Evolutionary conservation across 2,113 vertebrate species (phyloP).

Genomic region (Microtus richardsoni): DNA sequence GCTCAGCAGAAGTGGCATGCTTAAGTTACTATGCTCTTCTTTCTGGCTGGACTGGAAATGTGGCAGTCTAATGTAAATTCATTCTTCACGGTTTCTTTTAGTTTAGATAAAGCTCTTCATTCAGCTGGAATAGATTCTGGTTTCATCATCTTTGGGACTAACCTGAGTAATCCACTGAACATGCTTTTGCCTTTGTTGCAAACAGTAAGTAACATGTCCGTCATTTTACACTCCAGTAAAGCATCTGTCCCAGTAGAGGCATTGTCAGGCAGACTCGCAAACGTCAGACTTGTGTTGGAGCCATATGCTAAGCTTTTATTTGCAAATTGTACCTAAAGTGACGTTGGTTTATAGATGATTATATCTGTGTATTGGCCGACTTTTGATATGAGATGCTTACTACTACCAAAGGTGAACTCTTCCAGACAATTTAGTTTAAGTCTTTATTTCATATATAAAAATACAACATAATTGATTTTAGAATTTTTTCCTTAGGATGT

Average conservation of each 20-base stretch:
- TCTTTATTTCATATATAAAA: slow-evolving; percentile 43
- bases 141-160: slow-evolving; percentile 97
- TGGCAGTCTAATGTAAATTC: slow-evolving; percentile 19
- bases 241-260: background rate
- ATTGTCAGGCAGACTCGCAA: slow-evolving; percentile 11
- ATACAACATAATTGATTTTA: slow-evolving; percentile 39
- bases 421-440: background rate
- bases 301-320: slow-evolving; percentile 12
- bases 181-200: slow-evolving; percentile 95
- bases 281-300: background rate
- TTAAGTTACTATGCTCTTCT: slow-evolving; percentile 25
- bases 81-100: slow-evolving; percentile 64
- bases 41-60: slow-evolving; percentile 41
- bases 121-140: slow-evolving; percentile 96
- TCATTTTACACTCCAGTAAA: background rate
- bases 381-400: background rate
- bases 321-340: background rate
- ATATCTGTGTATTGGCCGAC: background rate
- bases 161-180: slow-evolving; percentile 97
- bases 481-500: background rate
- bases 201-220: slow-evolving; percentile 90
- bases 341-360: slow-evolving; percentile 20
- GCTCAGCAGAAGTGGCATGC: background rate
- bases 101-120: slow-evolving; percentile 95
- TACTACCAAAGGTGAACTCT: background rate